Conservation (phyloP, 1,140 invertebrate genomes). For the Oncopodura yosiiana region DNA sequence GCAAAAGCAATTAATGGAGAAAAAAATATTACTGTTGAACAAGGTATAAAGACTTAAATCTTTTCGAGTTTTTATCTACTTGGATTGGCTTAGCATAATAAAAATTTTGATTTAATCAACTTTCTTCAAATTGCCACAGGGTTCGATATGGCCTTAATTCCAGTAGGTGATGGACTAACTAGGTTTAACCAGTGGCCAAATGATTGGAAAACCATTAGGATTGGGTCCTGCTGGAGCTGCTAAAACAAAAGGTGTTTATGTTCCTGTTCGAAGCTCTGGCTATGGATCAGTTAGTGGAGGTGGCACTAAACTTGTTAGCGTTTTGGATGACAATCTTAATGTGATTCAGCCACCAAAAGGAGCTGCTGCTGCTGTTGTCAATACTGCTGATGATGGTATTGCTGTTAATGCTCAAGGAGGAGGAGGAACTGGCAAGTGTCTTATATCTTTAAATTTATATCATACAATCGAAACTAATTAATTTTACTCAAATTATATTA, state of each 20-base stretch:
- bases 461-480: no score
- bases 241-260: background rate
- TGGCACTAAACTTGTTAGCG: no score
- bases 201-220: constrained; percentile 20
- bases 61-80: no score
- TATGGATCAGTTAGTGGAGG: background rate
- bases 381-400: background rate
- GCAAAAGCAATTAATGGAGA: constrained; percentile 14
- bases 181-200: constrained; percentile 20
- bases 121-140: background rate
- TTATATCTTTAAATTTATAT: no score
- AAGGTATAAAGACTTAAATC: no score
- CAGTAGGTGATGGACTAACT: constrained; percentile 24
- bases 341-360: background rate
- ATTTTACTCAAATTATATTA: no score
- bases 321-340: no score
- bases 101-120: background rate
- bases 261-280: background rate
- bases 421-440: background rate
- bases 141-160: constrained; percentile 31
- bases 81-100: no score
- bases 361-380: background rate
- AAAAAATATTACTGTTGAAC: constrained; percentile 17
- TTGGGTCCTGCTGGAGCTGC: background rate
- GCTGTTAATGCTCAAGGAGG: background rate